Percentiles rank a stretch among this genome's conserved stretches.
These are phyloP conservation scores for Nemurella pictetii DNA, from an alignment of 2,888 invertebrate genomes.

Conservation along the genomic window DNA sequence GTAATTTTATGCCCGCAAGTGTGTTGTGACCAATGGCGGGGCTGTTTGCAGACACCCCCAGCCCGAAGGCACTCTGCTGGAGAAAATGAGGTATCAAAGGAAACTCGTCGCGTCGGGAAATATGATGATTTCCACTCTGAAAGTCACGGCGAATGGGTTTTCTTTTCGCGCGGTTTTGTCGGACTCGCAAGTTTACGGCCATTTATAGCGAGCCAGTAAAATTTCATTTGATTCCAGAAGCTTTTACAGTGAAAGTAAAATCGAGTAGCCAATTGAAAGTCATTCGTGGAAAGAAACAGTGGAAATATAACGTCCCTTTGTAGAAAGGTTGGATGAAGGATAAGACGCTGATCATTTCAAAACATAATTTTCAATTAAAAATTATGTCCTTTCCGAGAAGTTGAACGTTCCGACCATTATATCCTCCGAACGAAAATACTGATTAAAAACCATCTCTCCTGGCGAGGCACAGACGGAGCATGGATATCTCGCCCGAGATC, in stretches of 20 bases:
- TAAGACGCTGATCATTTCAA: not conserved
- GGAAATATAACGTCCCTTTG: not conserved
- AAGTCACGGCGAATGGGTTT: not conserved
- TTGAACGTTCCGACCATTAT: not conserved
- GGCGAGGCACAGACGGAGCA: not conserved
- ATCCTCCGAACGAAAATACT: not conserved
- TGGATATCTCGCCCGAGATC: not conserved
- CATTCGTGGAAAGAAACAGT: not conserved
- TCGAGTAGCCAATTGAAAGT: not conserved
- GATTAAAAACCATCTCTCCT: not conserved
- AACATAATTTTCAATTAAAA: conserved; percentile 10
- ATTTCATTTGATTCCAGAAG: not conserved
- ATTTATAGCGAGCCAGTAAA: not conserved
- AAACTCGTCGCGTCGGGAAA: not conserved
- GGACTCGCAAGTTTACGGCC: not conserved
- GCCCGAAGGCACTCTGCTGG: not conserved
- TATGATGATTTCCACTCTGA: not conserved
- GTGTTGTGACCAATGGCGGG: not conserved
- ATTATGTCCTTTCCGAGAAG: conserved; percentile 11
- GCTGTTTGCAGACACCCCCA: not conserved
- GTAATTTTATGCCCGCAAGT: not conserved
- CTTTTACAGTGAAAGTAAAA: not conserved
- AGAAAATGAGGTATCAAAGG: not conserved
- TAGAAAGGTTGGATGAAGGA: not conserved
- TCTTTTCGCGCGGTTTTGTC: not conserved